Conservation (phyloP, 2,888 invertebrate species). For the Hydrotaea diabolus region DNA sequence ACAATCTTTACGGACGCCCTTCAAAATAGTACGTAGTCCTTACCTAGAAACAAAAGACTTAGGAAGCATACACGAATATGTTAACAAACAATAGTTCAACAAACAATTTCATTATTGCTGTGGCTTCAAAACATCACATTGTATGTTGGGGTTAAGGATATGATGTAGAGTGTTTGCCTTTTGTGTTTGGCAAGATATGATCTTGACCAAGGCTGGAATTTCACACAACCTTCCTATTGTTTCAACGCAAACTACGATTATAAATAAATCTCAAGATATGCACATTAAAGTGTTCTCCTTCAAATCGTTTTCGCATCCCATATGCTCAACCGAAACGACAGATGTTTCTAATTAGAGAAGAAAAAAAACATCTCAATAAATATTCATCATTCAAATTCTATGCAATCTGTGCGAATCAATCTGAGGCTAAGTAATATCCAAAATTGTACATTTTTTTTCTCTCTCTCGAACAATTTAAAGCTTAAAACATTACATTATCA, state of each 20-base stretch:
- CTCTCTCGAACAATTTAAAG: constrained; percentile 20
- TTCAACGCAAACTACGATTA: not conserved
- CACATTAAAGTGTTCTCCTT: not conserved
- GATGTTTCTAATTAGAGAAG: constrained; percentile 52
- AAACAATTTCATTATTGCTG: no score
- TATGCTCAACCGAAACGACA: constrained; percentile 2
- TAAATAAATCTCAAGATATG: no score
- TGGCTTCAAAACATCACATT: no score
- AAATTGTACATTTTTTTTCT: not conserved
- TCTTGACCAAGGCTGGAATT: not conserved
- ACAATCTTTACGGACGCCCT: no score
- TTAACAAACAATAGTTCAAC: no score
- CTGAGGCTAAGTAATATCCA: not conserved
- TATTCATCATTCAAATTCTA: constrained; percentile 6
- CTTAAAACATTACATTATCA: constrained; percentile 41
- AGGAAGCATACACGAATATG: constrained; percentile 36
- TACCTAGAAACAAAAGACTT: constrained; percentile 51
- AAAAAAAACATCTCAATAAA: not conserved
- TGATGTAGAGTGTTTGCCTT: no score
- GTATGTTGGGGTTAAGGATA: no score
- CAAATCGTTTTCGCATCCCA: not conserved
- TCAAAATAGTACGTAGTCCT: no score
- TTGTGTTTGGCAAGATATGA: no score
- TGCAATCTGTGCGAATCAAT: not conserved
- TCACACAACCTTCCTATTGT: not conserved